These are phyloP conservation scores for Platorchestia sp. DNA, from an alignment of 1,140 invertebrate species.

Conservation along the genomic window DNA sequence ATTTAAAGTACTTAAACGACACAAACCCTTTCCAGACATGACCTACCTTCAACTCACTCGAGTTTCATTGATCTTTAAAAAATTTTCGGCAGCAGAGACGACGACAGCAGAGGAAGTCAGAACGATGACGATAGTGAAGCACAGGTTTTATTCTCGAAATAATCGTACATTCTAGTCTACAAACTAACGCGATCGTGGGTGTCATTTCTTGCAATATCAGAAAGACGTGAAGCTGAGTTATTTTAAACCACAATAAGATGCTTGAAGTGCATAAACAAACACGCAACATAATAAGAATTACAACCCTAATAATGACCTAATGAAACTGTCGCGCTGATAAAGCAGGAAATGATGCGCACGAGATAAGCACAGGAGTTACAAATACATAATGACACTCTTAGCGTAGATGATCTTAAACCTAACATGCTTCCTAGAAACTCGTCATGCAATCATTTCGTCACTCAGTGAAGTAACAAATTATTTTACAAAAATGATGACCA, in stretches of 20 bases:
- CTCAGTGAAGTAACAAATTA: too few species aligned
- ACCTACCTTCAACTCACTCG: neutral
- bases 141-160: neutral
- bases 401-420: neutral
- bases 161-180: neutral
- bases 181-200: neutral
- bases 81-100: neutral
- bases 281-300: neutral
- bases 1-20: neutral
- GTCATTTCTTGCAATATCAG: neutral
- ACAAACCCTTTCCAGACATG: neutral
- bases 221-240: neutral
- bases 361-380: neutral
- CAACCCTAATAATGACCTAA: too few species aligned
- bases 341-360: neutral
- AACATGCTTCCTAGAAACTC: neutral
- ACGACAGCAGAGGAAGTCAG: neutral
- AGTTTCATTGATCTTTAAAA: neutral
- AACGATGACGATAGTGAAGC: neutral
- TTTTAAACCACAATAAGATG: neutral
- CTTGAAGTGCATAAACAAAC: neutral
- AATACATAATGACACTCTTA: neutral
- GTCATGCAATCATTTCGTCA: neutral
- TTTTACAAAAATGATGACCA: neutral
- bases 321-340: neutral